A percentile compares a stretch with the other conserved stretches of the same genome.
Evolutionary conservation across 1,140 invertebrate genomes (phyloP).

Genomic region (Diorhabda sublineata): DNA sequence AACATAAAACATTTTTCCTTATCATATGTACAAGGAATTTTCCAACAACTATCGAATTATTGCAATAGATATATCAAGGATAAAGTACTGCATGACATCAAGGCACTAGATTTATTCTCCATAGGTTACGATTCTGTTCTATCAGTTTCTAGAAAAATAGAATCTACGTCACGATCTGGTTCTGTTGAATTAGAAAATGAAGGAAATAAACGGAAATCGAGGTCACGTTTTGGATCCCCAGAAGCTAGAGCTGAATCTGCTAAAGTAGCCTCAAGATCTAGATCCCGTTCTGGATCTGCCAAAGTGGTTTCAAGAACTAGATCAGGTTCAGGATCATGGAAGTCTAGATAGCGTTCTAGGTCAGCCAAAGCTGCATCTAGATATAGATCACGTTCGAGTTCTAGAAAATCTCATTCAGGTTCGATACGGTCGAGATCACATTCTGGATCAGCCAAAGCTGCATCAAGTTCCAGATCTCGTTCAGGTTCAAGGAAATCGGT

Average conservation of each 20-base stretch:
- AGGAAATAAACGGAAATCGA: constrained; percentile 42
- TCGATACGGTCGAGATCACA: constrained; percentile 33
- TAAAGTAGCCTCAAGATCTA: too few relatives aligned
- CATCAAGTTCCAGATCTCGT: constrained; percentile 36
- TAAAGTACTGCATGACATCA: too few relatives aligned
- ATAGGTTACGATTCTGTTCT: too few relatives aligned
- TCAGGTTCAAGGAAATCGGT: constrained; percentile 35
- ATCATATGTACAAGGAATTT: too few relatives aligned
- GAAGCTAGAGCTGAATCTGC: constrained; percentile 39
- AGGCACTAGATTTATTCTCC: too few relatives aligned
- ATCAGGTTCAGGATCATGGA: constrained; percentile 44
- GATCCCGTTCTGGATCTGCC: constrained; percentile 25
- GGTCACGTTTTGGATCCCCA: constrained; percentile 45
- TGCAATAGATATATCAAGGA: too few relatives aligned
- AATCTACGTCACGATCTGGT: too few relatives aligned
- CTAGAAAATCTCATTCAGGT: not conserved
- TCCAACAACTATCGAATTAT: too few relatives aligned
- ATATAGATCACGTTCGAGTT: constrained; percentile 27
- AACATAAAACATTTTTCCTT: too few relatives aligned
- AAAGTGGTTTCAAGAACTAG: constrained; percentile 38
- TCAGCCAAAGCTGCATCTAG: constrained; percentile 36
- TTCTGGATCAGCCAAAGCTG: constrained; percentile 34
- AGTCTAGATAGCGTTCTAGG: constrained; percentile 34
- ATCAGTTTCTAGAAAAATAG: too few relatives aligned
- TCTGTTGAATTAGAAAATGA: constrained; percentile 37